Conservation (phyloP, 2,888 invertebrate species). For the Phytoseiulus persimilis region DNA sequence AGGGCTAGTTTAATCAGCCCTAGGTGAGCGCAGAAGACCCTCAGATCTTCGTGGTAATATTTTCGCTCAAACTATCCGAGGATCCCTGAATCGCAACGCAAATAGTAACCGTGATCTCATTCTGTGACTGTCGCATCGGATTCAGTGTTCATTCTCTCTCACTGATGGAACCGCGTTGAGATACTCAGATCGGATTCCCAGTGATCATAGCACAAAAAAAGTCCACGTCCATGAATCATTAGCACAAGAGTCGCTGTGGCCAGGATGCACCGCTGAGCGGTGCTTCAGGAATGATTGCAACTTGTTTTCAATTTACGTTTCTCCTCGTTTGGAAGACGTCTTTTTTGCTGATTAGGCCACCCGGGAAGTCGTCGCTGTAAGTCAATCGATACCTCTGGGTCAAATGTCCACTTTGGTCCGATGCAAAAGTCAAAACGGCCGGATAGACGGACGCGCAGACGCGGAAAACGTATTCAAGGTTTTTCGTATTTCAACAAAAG, state of each 20-base stretch:
- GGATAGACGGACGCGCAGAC: neutral
- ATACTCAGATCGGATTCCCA: no score
- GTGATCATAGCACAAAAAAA: no score
- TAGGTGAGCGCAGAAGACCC: neutral
- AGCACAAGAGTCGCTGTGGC: neutral
- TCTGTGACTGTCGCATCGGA: no score
- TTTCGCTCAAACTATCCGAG: no score
- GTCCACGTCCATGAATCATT: no score
- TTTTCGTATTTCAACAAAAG: neutral
- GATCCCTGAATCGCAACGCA: no score
- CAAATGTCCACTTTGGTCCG: neutral
- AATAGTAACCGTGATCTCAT: no score
- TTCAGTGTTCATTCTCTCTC: no score
- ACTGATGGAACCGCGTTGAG: no score
- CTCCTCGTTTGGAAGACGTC: neutral
- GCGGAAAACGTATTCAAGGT: neutral
- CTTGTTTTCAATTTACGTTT: neutral
- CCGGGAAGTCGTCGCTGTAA: neutral
- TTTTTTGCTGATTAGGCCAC: neutral
- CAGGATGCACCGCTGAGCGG: neutral
- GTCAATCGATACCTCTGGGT: slow-evolving; percentile 5
- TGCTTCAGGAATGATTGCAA: neutral
- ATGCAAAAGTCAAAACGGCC: neutral
- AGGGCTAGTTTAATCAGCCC: neutral
- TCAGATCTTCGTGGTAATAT: neutral